A percentile compares a stretch with the other conserved stretches of the same genome.
Evolutionary conservation across 1,140 invertebrate genomes (phyloP).

Genomic region (Bicyclus anynana): DNA sequence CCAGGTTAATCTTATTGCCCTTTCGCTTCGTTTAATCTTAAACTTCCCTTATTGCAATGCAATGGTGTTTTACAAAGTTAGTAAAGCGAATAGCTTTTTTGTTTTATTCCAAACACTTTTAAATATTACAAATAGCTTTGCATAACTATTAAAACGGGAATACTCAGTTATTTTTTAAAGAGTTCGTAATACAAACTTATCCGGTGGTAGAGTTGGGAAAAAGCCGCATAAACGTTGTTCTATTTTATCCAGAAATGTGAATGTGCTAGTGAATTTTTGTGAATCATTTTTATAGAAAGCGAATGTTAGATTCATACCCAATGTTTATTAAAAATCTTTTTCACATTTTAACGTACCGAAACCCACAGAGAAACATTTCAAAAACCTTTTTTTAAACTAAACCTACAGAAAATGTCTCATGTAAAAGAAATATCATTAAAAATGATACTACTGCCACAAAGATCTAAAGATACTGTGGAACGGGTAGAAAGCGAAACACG

Average conservation of each 20-base stretch:
- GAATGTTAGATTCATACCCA: too few relatives aligned
- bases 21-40: slow-evolving; percentile 6
- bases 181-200: too few relatives aligned
- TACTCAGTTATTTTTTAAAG: too few relatives aligned
- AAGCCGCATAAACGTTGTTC: too few relatives aligned
- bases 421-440: neutral
- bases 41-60: neutral
- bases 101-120: neutral
- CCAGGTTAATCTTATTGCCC: slow-evolving; percentile 10
- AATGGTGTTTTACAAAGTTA: neutral
- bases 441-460: neutral
- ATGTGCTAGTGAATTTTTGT: too few relatives aligned
- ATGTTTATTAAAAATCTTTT: too few relatives aligned
- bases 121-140: neutral
- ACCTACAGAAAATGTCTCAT: neutral
- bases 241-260: too few relatives aligned
- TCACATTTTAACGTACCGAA: too few relatives aligned
- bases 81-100: neutral
- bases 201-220: too few relatives aligned
- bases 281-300: too few relatives aligned
- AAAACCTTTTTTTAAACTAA: too few relatives aligned
- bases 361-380: too few relatives aligned
- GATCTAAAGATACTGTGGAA: neutral
- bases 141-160: neutral
- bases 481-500: slow-evolving; percentile 14